Evolutionary conservation across 2,113 vertebrate genomes (phyloP).

Genomic region (Zosterops lateralis): DNA sequence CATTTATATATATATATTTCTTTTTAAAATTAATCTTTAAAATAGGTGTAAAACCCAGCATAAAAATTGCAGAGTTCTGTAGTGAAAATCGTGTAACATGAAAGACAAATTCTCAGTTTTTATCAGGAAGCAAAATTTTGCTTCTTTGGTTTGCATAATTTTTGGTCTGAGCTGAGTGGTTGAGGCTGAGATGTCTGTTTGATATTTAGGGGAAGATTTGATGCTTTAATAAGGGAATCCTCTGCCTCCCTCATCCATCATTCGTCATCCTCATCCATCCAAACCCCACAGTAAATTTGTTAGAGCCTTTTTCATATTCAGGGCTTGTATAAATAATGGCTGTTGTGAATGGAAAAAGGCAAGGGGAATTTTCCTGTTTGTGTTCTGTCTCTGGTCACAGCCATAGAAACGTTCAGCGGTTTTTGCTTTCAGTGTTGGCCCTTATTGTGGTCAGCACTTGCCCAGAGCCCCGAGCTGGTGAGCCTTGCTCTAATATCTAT

Average conservation of each 20-base stretch:
- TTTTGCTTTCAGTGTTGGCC: constrained; percentile 42
- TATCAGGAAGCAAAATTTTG: constrained; percentile 20
- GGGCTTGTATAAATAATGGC: constrained; percentile 73
- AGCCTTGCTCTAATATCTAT: not conserved
- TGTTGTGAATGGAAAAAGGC: constrained; percentile 40
- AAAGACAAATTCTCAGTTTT: constrained; percentile 6
- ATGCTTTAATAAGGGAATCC: constrained; percentile 80
- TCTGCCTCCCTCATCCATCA: constrained; percentile 75
- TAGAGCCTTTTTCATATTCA: constrained; percentile 79
- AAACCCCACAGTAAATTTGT: constrained; percentile 77
- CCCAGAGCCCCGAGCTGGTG: not conserved
- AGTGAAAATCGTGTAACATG: constrained; percentile 22
- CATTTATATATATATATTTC: not conserved
- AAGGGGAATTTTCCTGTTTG: constrained; percentile 21
- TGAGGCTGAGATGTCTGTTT: constrained; percentile 55
- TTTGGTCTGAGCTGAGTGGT: constrained; percentile 2
- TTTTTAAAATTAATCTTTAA: not conserved
- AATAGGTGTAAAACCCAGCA: constrained; percentile 5
- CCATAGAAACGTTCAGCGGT: not conserved
- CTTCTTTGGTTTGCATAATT: constrained; percentile 5
- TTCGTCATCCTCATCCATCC: constrained; percentile 73
- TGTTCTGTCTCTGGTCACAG: constrained; percentile 28
- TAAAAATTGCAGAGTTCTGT: not conserved
- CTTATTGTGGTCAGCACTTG: constrained; percentile 49
- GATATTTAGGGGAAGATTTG: constrained; percentile 72